phyloP scores from a whole-genome alignment of 2,888 invertebrate species.

The Allygus modestus region DNA sequence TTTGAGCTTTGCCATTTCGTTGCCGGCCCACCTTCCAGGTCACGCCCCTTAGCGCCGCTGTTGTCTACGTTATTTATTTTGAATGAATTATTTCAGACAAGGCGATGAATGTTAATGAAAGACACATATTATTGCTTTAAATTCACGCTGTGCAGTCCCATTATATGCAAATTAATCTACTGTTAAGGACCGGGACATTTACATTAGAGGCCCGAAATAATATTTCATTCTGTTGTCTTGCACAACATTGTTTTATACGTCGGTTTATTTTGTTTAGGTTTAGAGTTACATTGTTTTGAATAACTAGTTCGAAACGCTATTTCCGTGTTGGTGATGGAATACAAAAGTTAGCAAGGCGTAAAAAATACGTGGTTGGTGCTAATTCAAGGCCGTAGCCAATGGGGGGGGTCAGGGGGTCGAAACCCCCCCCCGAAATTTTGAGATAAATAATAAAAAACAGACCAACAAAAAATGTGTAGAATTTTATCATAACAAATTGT shows the following conservation, averaged over 20 bases:
- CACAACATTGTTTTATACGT: constrained; percentile 7
- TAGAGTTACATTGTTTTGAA: not conserved
- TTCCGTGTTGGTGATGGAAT: too few relatives aligned
- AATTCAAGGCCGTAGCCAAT: too few relatives aligned
- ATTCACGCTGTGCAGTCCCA: constrained; percentile 59
- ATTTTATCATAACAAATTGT: too few relatives aligned
- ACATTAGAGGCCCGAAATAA: constrained; percentile 50
- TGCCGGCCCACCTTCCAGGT: not conserved
- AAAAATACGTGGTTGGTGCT: too few relatives aligned
- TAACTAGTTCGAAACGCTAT: too few relatives aligned
- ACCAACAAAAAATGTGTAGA: too few relatives aligned
- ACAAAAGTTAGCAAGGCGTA: too few relatives aligned
- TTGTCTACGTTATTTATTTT: constrained; percentile 44
- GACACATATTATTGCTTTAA: constrained; percentile 54
- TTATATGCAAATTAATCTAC: constrained; percentile 54
- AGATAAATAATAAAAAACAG: too few relatives aligned
- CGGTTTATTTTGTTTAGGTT: constrained; percentile 23
- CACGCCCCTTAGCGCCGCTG: constrained; percentile 5
- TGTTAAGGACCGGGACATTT: constrained; percentile 56
- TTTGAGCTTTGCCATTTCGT: constrained; percentile 15
- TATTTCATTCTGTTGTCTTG: constrained; percentile 32
- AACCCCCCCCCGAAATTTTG: too few relatives aligned
- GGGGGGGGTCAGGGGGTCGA: too few relatives aligned
- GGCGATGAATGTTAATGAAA: constrained; percentile 54
- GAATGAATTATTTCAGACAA: constrained; percentile 52